Evolutionary conservation across 2,797 vertebrate species (phyloP).

Genomic region (Bovichtus diacanthus): DNA sequence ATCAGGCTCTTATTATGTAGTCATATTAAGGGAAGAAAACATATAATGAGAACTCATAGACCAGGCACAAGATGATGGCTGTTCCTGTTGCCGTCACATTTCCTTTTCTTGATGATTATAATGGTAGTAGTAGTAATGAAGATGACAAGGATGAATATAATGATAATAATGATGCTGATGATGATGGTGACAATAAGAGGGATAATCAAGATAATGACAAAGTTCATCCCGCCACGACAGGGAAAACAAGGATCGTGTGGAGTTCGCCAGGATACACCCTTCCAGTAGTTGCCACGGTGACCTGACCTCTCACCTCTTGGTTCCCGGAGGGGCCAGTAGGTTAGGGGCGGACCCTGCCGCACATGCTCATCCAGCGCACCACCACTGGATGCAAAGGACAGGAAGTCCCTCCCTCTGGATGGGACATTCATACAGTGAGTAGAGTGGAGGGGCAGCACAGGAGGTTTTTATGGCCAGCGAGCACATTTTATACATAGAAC

Average conservation of each 20-base stretch:
- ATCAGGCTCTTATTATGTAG: slow-evolving; percentile 81
- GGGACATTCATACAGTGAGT: slow-evolving; percentile 95
- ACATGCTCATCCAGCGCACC: slow-evolving; percentile 91
- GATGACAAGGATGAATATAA: slow-evolving; percentile 78
- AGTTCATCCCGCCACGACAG: slow-evolving; percentile 75
- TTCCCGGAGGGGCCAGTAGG: slow-evolving; percentile 88
- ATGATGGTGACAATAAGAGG: slow-evolving; percentile 67
- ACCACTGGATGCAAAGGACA: slow-evolving; percentile 95
- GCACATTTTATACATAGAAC: not conserved
- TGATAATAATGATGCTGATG: slow-evolving; percentile 70
- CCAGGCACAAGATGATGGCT: slow-evolving; percentile 70
- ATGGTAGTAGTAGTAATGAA: slow-evolving; percentile 77
- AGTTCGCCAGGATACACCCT: slow-evolving; percentile 93
- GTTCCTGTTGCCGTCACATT: slow-evolving; percentile 69
- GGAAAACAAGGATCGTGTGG: slow-evolving; percentile 96
- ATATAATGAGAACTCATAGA: slow-evolving; percentile 78
- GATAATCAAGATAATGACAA: slow-evolving; percentile 79
- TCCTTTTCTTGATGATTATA: slow-evolving; percentile 78
- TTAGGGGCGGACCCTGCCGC: slow-evolving; percentile 87
- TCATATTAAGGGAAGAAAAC: slow-evolving; percentile 81
- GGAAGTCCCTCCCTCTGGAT: slow-evolving; percentile 98
- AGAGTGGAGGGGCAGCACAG: not conserved
- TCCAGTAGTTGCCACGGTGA: slow-evolving; percentile 94
- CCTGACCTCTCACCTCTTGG: slow-evolving; percentile 93
- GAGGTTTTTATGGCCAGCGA: not conserved